Evolutionary conservation across 2,888 invertebrate genomes (phyloP), one percentile per base, ranked within the genome.

Genomic region (Watsonalla binaria): DNA sequence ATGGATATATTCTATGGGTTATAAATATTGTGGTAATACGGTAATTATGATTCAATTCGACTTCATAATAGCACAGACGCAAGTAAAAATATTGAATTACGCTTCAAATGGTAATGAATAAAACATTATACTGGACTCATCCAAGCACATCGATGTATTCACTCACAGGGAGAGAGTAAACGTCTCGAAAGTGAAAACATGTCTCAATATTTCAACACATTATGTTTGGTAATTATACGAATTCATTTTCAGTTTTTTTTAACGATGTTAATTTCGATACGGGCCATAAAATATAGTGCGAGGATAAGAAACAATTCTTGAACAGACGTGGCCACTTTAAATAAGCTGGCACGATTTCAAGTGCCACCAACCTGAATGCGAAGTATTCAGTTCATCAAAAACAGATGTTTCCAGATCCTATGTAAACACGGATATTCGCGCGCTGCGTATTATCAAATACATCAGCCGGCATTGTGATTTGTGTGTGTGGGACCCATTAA

Each of bases 271-370:
- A 77, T 79, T 76, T 76, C 65, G 73, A 78, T 80, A 77, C 61
- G 71, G 70, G 68, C 70, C 63, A 73, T 83, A 77, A 82, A 81
- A 80, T 79, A 80, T 68, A 74, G 72, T 72, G 61, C 60, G 66
- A 73, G 71, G 74, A 83, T 83, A 80, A 84, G 78, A 80, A 78
- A 80, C 82, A 84, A 82, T 83, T 87, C 85, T 86, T 76, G 73
- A 82, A 76, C 87, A 86, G 86, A 81, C 82, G 81, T 84, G 81
- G 82, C 82, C 85, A 87, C 86, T 90, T 88, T 84, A 89, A 90
- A 90, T 89, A 89, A 86, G 80, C 86, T 90, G 90, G 89, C 89
- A 90, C 82, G 84, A 78, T 81, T 86, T 89, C 89, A 89, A 90
- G 83, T 82, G 82, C 80, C 78, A 76, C 82, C 82, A 86, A 87